phyloP scores from a whole-genome alignment of 2,797 vertebrate species.

The Cossypha dichroa region DNA sequence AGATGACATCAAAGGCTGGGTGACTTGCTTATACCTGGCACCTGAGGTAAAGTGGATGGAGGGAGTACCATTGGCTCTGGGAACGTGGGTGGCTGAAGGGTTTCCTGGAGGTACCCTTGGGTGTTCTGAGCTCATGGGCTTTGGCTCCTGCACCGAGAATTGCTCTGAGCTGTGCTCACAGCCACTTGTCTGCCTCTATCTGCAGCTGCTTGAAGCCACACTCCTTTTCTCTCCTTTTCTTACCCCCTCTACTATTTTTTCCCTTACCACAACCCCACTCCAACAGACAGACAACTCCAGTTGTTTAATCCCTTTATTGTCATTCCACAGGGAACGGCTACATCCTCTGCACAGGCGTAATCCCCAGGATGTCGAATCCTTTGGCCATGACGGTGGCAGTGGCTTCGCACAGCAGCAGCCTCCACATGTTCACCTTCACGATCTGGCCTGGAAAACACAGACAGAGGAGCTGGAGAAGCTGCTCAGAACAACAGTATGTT shows the following conservation, averaged over 20 bases:
- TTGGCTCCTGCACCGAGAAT: accelerated
- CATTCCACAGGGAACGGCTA: slow-evolving; percentile 63
- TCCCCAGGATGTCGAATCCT: slow-evolving; percentile 92
- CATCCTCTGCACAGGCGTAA: slow-evolving; percentile 93
- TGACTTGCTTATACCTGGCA: slow-evolving; percentile 64
- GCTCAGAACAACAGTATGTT: not conserved
- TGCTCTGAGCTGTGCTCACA: not conserved
- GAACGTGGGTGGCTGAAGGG: not conserved
- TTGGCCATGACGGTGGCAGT: slow-evolving; percentile 91
- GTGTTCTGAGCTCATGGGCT: not conserved
- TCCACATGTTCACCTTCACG: slow-evolving; percentile 94
- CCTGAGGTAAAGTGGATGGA: slow-evolving; percentile 72
- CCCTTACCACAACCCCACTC: not conserved
- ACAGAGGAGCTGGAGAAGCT: not conserved
- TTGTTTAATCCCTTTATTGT: slow-evolving; percentile 44
- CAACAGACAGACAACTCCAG: not conserved
- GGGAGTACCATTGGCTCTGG: not conserved
- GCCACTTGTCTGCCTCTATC: not conserved
- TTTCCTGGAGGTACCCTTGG: not conserved
- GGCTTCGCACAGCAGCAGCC: slow-evolving; percentile 94
- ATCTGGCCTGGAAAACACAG: slow-evolving; percentile 83
- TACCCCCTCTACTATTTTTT: not conserved
- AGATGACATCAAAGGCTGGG: slow-evolving; percentile 75
- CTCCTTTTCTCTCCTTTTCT: not conserved
- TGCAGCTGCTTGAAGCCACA: not conserved